A percentile compares a stretch with the other conserved stretches of the same genome.
Conservation (phyloP, 2,888 invertebrate species). For the Hypomecis atomaria region DNA sequence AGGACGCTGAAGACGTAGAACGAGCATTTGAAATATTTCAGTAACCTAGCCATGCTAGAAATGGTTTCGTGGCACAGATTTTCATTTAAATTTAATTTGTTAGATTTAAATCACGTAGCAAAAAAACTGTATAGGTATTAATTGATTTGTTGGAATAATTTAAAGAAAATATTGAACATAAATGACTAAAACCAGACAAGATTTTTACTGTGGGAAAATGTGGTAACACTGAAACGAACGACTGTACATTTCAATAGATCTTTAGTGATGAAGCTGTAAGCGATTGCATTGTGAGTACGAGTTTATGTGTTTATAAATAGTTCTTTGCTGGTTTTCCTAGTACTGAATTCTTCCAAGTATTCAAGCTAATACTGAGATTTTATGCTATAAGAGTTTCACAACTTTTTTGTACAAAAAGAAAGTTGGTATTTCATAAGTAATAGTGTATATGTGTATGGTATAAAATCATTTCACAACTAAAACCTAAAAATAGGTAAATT, state of each 20-base stretch:
- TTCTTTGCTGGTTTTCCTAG: conserved; percentile 4
- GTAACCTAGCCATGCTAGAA: conserved; percentile 46
- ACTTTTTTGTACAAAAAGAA: not conserved
- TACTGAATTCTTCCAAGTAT: not conserved
- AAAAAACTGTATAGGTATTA: no score
- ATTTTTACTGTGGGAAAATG: not conserved
- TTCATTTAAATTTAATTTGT: no score
- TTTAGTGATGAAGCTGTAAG: not conserved
- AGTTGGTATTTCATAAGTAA: not conserved
- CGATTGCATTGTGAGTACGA: no score
- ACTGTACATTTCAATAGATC: not conserved
- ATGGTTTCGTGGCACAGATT: not conserved
- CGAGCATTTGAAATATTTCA: conserved; percentile 46
- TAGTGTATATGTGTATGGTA: no score
- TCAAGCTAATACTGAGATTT: not conserved
- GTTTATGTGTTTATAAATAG: conserved; percentile 4
- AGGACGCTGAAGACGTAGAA: conserved; percentile 46
- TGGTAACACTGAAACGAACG: conserved; percentile 2
- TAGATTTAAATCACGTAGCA: no score
- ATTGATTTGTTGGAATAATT: no score
- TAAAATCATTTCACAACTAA: no score
- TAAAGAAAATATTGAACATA: no score
- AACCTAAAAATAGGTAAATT: no score
- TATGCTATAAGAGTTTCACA: not conserved
- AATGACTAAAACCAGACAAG: not conserved